These are phyloP conservation scores for Phataginus tetradactyla DNA, from an alignment of 2,797 vertebrate species.

Conservation along the genomic window DNA sequence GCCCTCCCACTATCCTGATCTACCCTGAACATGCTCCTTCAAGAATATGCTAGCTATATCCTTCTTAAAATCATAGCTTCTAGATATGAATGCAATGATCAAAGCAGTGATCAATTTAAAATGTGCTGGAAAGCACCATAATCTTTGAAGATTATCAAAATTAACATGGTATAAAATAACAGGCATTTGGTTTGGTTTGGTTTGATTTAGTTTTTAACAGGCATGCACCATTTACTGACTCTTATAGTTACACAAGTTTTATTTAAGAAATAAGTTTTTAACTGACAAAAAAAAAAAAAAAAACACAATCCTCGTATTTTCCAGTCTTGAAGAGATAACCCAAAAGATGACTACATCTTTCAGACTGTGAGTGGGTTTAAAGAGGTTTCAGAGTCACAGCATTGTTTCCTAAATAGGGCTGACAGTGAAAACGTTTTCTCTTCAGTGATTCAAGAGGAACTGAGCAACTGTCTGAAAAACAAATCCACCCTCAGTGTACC, in stretches of 20 bases:
- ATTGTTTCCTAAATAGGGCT: neutral
- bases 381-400: conserved; percentile 31
- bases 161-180: neutral
- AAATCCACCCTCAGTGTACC: neutral
- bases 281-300: neutral
- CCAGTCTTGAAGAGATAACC: neutral
- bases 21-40: neutral
- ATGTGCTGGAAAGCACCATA: neutral
- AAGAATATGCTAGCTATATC: neutral
- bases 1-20: neutral
- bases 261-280: conserved; percentile 19
- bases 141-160: neutral
- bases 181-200: neutral
- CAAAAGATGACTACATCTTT: conserved; percentile 7
- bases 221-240: neutral
- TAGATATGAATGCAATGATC: neutral
- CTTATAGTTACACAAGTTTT: neutral
- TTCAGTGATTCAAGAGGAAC: conserved; percentile 63
- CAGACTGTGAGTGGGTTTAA: neutral
- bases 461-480: neutral
- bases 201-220: neutral
- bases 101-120: neutral
- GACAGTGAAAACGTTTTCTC: conserved; percentile 33
- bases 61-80: neutral
- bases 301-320: neutral